Conservation (phyloP, 2,113 vertebrate genomes). For the Malurus elegans region DNA sequence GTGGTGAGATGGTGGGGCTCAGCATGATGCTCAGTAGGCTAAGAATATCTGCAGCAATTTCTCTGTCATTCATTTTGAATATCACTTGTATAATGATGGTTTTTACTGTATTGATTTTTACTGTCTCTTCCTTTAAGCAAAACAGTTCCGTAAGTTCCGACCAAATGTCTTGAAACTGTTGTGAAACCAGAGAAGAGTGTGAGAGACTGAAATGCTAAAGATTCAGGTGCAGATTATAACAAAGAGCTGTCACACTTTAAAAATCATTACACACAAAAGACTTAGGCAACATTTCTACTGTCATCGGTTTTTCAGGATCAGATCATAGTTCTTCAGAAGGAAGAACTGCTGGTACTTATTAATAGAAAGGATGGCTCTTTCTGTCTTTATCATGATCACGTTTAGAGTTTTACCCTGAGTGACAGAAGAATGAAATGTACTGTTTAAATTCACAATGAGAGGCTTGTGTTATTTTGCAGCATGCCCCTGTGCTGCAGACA, state of each 20-base stretch:
- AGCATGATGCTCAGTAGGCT: not conserved
- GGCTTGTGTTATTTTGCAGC: not conserved
- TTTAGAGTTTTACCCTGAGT: not conserved
- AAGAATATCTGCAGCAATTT: not conserved
- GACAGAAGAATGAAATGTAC: not conserved
- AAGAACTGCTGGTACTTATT: not conserved
- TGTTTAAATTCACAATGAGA: not conserved
- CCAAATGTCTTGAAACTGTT: not conserved
- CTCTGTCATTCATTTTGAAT: accelerated
- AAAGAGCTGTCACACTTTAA: not conserved
- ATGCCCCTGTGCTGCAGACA: not conserved
- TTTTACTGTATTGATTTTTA: not conserved
- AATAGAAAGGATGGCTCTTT: not conserved
- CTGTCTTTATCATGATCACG: accelerated
- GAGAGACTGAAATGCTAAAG: not conserved
- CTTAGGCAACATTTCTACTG: not conserved
- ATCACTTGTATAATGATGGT: not conserved
- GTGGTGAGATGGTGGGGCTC: not conserved
- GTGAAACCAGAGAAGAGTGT: not conserved
- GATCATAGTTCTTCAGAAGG: not conserved
- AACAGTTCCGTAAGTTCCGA: not conserved
- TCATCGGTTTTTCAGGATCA: not conserved
- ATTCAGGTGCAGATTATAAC: not conserved
- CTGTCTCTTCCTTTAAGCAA: not conserved
- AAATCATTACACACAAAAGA: not conserved